phyloP scores from a whole-genome alignment of 2,888 invertebrate species.

The Drosophila leonis region DNA sequence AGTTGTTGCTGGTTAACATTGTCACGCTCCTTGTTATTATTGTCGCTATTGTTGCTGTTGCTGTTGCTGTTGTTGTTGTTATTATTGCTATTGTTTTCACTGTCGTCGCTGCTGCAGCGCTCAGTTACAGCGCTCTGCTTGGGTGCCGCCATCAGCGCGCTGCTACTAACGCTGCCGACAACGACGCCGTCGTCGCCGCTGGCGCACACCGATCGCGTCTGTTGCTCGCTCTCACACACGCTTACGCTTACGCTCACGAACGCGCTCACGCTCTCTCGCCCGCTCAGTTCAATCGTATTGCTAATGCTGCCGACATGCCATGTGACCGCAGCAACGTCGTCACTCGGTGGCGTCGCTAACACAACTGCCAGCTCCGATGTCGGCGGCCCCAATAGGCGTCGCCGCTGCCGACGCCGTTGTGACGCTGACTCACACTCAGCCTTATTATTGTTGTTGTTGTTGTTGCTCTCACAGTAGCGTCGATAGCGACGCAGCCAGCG shows the following conservation, averaged over 20 bases:
- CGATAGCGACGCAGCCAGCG: conserved; percentile 16
- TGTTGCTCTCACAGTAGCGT: background rate
- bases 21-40: conserved; percentile 22
- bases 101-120: conserved; percentile 47
- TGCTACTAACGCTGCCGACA: conserved; percentile 26
- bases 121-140: conserved; percentile 50
- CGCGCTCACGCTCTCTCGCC: background rate
- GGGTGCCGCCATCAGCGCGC: conserved; percentile 56
- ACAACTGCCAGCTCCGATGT: conserved; percentile 58
- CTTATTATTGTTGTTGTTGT: conserved; percentile 5
- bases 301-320: conserved; percentile 42
- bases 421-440: conserved; percentile 47
- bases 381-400: conserved; percentile 42
- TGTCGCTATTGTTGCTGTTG: conserved; percentile 26
- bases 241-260: conserved; percentile 15
- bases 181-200: conserved; percentile 15
- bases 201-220: conserved; percentile 42
- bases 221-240: conserved; percentile 19
- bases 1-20: conserved; percentile 39
- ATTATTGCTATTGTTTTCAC: conserved; percentile 44
- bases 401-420: conserved; percentile 24
- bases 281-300: conserved; percentile 10
- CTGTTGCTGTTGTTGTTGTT: conserved; percentile 22
- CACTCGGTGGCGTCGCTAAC: conserved; percentile 61
- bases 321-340: conserved; percentile 63